These are phyloP conservation scores for Sceloporus tristichus DNA, from an alignment of 2,113 vertebrate genomes.

Conservation along the genomic window DNA sequence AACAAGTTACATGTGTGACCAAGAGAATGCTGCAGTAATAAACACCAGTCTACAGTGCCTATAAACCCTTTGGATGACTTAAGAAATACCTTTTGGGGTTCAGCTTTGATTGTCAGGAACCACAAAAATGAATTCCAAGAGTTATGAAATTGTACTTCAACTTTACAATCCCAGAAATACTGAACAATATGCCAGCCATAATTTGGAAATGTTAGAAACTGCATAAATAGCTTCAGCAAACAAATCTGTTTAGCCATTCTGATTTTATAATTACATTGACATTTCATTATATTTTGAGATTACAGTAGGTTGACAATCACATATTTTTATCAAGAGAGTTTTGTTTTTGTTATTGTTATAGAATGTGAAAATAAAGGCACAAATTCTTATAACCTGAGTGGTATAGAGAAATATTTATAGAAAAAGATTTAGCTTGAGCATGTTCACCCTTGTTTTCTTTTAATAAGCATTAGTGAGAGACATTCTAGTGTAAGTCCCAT, in stretches of 20 bases:
- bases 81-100: too few species aligned
- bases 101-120: too few species aligned
- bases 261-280: conserved; percentile 34
- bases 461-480: conserved; percentile 62
- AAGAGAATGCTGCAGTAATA: too few species aligned
- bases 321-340: conserved; percentile 14
- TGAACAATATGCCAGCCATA: neutral
- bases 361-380: conserved; percentile 1
- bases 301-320: conserved; percentile 37
- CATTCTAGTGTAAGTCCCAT: conserved; percentile 57
- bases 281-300: conserved; percentile 56
- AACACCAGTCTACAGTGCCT: too few species aligned
- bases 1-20: too few species aligned
- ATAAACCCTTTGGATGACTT: too few species aligned
- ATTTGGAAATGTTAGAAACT: conserved; percentile 61
- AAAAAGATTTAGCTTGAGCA: conserved; percentile 50
- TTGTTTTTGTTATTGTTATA: conserved; percentile 26
- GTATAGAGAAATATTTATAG: conserved; percentile 39
- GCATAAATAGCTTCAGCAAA: conserved; percentile 58
- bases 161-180: too few species aligned
- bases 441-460: conserved; percentile 58
- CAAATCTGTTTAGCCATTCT: conserved; percentile 54
- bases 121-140: too few species aligned
- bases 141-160: too few species aligned
- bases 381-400: neutral